Evolutionary conservation across 2,113 vertebrate genomes (phyloP), one percentile per base, ranked within the genome.

Genomic region (Lipophrys pholis): DNA sequence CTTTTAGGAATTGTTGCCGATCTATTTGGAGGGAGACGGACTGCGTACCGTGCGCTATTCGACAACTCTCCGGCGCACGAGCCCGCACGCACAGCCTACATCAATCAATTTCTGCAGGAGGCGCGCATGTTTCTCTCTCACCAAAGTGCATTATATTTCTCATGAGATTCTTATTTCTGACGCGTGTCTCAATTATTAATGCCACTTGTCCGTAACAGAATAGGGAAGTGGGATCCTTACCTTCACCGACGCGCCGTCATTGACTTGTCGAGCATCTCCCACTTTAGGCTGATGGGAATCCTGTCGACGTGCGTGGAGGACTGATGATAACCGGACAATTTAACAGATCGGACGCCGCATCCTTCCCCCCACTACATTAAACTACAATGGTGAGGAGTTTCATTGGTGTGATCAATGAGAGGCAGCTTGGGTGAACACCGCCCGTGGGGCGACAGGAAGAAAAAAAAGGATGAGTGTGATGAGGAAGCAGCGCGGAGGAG

Each of bases 161-260:
- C 82, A 58, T 2, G 85, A 82, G 64, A 73, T 57, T 72, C 48
- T 56, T 6, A 68, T 69, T 81, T 61, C 74, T 69, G 69, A 55
- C 59, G 67, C 56, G 46, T 85, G 61, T 73, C 40, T 84, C 42
- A 48, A 77, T 86, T 86, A 86, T 90, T 84, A 86, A 87, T 78
- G 76, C 60, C 70, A 66, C 78, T 17, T 64, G 74, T 81, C 73
- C 9, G 41, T 39, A 83, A 68, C 56, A 64, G 66, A 69, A 80
- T n/a, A 69, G 17, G 50, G 60, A 83, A 87, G 74, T 36, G 35
- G 51, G 69, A 39, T n/a, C 78, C 90, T 91, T 92, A 93, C 92
- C 92, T 92, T 90, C 76, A 91, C 74, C 73, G 85, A 78, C 62
- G 82, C 81, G 21, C 86, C 87, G 82, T 92, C 87, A 90, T 89